Evolutionary conservation across 2,797 vertebrate genomes (phyloP).

Genomic region (Neoniphon sammara): DNA sequence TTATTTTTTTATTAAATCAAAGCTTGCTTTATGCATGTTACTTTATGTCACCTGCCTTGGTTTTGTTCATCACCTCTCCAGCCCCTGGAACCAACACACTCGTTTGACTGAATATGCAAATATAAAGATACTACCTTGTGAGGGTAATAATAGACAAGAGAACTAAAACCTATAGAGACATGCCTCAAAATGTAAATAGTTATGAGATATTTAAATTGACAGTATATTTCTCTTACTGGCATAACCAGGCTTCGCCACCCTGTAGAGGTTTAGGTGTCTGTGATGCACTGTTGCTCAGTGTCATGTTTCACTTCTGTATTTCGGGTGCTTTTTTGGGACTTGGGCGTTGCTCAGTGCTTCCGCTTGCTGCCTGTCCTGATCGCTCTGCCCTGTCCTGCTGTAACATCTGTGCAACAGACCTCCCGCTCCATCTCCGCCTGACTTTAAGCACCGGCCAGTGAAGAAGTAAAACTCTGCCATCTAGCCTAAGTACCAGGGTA

Average conservation of each 20-base stretch:
- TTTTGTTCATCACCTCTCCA: too few species aligned
- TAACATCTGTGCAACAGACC: slow-evolving; percentile 60
- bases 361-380: slow-evolving; percentile 56
- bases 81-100: too few species aligned
- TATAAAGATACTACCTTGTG: slow-evolving; percentile 19
- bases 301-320: slow-evolving; percentile 74
- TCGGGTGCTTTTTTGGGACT: slow-evolving; percentile 38
- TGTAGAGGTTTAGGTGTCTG: too few species aligned
- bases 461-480: slow-evolving; percentile 46
- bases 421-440: slow-evolving; percentile 29
- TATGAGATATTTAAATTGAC: slow-evolving; percentile 63
- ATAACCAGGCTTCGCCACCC: slow-evolving; percentile 67
- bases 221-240: slow-evolving; percentile 53
- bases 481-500: slow-evolving; percentile 41
- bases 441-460: slow-evolving; percentile 14
- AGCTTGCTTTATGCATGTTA: too few species aligned
- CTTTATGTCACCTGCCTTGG: too few species aligned
- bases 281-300: slow-evolving; percentile 57
- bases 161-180: slow-evolving; percentile 33
- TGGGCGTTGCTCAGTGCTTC: slow-evolving; percentile 63
- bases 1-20: not conserved
- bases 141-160: slow-evolving; percentile 26
- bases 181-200: slow-evolving; percentile 42
- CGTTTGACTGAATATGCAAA: slow-evolving; percentile 47
- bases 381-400: slow-evolving; percentile 56